These are phyloP conservation scores for Gymnoscopelus microlampas DNA, from an alignment of 2,797 vertebrate genomes.

Conservation along the genomic window DNA sequence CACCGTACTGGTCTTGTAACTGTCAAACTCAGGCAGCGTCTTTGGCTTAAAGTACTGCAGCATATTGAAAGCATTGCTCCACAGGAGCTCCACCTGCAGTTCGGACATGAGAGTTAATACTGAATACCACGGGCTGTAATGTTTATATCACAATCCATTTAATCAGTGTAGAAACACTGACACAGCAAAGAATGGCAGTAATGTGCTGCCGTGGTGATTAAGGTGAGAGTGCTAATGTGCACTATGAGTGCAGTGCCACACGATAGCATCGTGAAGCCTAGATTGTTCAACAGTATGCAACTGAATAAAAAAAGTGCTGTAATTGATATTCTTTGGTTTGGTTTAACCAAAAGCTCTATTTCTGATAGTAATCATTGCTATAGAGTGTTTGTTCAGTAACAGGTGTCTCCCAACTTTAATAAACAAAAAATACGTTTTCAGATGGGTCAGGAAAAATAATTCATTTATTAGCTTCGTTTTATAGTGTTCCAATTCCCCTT, in stretches of 20 bases:
- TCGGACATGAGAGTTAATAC: slow-evolving; percentile 15
- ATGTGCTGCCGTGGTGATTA: background rate
- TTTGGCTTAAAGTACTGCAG: slow-evolving; percentile 98
- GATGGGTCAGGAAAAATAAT: too few species aligned
- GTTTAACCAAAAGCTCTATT: too few species aligned
- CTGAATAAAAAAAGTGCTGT: background rate
- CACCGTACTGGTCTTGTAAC: slow-evolving; percentile 98
- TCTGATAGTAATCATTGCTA: too few species aligned
- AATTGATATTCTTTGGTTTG: too few species aligned
- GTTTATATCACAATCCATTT: background rate
- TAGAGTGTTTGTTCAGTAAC: too few species aligned
- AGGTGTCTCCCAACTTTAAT: too few species aligned
- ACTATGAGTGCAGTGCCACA: background rate
- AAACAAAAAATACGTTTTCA: too few species aligned
- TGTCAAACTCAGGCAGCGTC: slow-evolving; percentile 96
- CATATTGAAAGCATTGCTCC: slow-evolving; percentile 93
- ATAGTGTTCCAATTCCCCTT: too few species aligned
- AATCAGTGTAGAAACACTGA: background rate
- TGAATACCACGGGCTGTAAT: background rate
- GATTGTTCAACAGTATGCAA: background rate
- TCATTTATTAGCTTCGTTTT: too few species aligned
- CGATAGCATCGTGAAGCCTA: background rate
- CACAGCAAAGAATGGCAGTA: slow-evolving; percentile 11
- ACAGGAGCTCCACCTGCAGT: slow-evolving; percentile 91
- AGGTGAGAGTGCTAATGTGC: background rate